phyloP scores from a whole-genome alignment of 2,113 vertebrate species.

The Dipodomys spectabilis region DNA sequence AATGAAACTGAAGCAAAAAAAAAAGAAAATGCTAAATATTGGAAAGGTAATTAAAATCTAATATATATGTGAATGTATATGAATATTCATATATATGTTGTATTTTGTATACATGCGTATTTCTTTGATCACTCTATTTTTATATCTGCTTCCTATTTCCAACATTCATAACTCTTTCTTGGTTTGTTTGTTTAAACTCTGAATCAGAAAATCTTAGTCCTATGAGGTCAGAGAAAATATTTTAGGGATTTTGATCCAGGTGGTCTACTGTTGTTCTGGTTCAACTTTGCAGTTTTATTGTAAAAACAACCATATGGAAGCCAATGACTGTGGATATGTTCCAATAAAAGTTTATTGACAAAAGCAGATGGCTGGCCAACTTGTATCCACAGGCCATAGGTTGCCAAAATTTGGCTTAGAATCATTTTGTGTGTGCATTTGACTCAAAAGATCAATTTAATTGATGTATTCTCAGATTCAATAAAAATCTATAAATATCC shows the following conservation, averaged over 20 bases:
- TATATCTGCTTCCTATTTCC: background rate
- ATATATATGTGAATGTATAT: background rate
- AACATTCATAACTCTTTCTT: background rate
- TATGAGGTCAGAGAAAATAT: background rate
- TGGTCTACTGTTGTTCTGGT: background rate
- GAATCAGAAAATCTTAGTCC: background rate
- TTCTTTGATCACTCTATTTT: background rate
- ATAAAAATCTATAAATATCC: background rate
- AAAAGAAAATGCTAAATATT: background rate
- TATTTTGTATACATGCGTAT: background rate
- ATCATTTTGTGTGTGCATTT: background rate
- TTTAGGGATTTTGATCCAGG: background rate
- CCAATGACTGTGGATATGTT: background rate
- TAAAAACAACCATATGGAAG: conserved; percentile 10
- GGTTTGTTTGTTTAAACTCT: background rate
- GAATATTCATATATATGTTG: too few relatives aligned
- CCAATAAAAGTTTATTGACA: conserved; percentile 32
- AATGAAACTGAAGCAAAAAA: background rate
- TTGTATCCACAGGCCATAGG: background rate
- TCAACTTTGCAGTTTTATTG: background rate
- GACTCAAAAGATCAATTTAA: background rate
- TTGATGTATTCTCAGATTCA: background rate
- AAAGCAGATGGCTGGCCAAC: background rate
- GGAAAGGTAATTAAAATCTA: background rate
- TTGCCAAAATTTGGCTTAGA: conserved; percentile 1